A percentile compares a stretch with the other conserved stretches of the same genome.
phyloP scores from a whole-genome alignment of 2,888 invertebrate species.

The Taenaris catops region DNA sequence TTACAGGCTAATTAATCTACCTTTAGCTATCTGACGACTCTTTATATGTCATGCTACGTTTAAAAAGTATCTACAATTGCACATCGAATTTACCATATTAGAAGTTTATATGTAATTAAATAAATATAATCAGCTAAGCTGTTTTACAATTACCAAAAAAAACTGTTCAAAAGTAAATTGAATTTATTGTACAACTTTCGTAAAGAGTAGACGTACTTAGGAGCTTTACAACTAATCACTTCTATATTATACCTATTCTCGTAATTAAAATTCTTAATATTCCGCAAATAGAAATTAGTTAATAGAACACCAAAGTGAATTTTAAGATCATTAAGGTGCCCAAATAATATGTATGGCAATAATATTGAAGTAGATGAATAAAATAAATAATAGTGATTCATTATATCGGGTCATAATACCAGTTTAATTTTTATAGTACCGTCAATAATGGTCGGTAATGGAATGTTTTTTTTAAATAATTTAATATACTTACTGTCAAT shows the following conservation, averaged over 20 bases:
- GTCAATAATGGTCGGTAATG: conserved; percentile 2
- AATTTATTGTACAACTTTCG: conserved; percentile 21
- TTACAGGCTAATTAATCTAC: conserved; percentile 6
- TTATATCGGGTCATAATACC: conserved; percentile 6
- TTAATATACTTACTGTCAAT: no score
- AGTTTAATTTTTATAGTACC: not conserved
- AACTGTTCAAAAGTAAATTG: conserved; percentile 12
- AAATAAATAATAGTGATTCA: conserved; percentile 17
- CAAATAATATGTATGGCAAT: conserved; percentile 32
- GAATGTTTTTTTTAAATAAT: not conserved
- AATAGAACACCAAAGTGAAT: conserved; percentile 24
- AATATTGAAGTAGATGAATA: conserved; percentile 30
- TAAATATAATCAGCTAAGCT: conserved; percentile 9
- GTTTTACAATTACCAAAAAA: conserved; percentile 7
- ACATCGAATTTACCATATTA: conserved; percentile 25
- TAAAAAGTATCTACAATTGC: conserved; percentile 15
- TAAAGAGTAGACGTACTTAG: conserved; percentile 21
- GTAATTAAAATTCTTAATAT: conserved; percentile 14
- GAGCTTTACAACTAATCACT: conserved; percentile 24
- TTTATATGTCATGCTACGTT: conserved; percentile 10
- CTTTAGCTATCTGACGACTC: conserved; percentile 12
- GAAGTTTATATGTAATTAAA: conserved; percentile 8
- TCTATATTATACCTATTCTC: conserved; percentile 16
- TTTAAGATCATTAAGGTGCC: conserved; percentile 26
- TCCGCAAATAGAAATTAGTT: conserved; percentile 20